These are phyloP conservation scores for Ypsolopha scabrella DNA, from an alignment of 2,888 invertebrate genomes.

Conservation along the genomic window DNA sequence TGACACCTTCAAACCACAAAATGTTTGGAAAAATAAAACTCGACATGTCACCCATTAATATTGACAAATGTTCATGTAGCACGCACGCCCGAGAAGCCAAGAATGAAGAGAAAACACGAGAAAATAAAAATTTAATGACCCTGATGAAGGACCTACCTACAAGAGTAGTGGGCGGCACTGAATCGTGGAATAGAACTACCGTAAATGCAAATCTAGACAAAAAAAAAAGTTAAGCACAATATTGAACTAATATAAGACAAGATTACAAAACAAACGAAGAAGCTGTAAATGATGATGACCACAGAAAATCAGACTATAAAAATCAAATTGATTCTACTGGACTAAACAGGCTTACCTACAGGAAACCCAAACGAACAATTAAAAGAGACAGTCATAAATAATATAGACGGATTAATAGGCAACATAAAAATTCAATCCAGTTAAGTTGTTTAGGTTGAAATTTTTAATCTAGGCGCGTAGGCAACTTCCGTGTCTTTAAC, in stretches of 20 bases:
- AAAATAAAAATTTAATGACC: too few species aligned
- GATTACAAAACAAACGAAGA: not conserved
- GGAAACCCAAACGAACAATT: not conserved
- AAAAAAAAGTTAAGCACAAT: not conserved
- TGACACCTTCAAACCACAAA: not conserved
- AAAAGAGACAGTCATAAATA: not conserved
- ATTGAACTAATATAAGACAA: not conserved
- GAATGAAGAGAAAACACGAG: too few species aligned
- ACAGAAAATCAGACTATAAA: too few species aligned
- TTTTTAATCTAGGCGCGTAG: slow-evolving; percentile 38
- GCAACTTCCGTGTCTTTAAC: slow-evolving; percentile 39
- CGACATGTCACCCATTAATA: slow-evolving; percentile 4
- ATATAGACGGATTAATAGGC: not conserved
- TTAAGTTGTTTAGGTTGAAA: slow-evolving; percentile 14
- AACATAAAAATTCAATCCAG: not conserved
- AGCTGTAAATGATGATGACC: not conserved
- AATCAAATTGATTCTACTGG: too few species aligned
- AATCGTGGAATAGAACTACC: too few species aligned
- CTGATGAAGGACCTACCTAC: too few species aligned
- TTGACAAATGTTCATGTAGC: slow-evolving; percentile 1
- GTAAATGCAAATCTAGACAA: not conserved
- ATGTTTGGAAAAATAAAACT: not conserved
- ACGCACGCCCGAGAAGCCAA: not conserved
- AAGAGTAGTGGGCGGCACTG: too few species aligned
- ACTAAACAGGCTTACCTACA: too few species aligned